Percentiles rank a stretch among this genome's conserved stretches.
phyloP scores from a whole-genome alignment of 1,140 invertebrate species.

The Babylonia areolata region DNA sequence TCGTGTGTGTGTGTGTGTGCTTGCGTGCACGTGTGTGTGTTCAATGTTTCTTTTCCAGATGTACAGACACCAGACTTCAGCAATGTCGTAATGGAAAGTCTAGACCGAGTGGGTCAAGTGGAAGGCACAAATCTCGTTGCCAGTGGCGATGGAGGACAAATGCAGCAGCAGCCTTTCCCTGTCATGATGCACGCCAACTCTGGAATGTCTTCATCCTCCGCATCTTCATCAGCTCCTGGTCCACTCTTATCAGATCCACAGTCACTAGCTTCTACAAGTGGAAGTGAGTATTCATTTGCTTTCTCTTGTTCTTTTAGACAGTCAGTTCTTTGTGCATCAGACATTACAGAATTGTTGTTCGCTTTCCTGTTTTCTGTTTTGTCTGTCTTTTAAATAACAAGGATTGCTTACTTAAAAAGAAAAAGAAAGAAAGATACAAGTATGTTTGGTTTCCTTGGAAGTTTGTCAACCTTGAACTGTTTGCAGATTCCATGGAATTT shows the following conservation, averaged over 20 bases:
- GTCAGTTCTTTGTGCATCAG: conserved; percentile 20
- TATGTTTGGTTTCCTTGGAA: too few relatives aligned
- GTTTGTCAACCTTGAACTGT: too few relatives aligned
- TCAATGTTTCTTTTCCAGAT: background rate
- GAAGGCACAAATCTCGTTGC: conserved; percentile 16
- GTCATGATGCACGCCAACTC: conserved; percentile 31
- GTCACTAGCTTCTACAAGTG: conserved; percentile 13
- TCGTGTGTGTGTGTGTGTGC: conserved; percentile 3
- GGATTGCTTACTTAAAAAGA: too few relatives aligned
- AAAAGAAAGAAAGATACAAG: too few relatives aligned
- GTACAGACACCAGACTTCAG: conserved; percentile 30
- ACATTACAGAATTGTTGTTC: background rate
- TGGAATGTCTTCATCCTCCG: conserved; percentile 8
- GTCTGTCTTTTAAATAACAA: background rate
- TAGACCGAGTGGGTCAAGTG: conserved; percentile 29
- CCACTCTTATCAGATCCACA: background rate
- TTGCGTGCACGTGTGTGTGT: background rate
- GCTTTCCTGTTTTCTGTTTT: background rate
- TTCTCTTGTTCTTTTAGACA: too few relatives aligned
- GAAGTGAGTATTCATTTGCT: background rate
- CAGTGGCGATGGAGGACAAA: background rate
- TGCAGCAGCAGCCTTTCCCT: conserved; percentile 27
- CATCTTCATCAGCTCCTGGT: background rate
- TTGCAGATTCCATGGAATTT: too few relatives aligned
- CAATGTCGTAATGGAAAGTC: conserved; percentile 33